Conservation (phyloP, 2,888 invertebrate species). For the Pilophorus perplexus region DNA sequence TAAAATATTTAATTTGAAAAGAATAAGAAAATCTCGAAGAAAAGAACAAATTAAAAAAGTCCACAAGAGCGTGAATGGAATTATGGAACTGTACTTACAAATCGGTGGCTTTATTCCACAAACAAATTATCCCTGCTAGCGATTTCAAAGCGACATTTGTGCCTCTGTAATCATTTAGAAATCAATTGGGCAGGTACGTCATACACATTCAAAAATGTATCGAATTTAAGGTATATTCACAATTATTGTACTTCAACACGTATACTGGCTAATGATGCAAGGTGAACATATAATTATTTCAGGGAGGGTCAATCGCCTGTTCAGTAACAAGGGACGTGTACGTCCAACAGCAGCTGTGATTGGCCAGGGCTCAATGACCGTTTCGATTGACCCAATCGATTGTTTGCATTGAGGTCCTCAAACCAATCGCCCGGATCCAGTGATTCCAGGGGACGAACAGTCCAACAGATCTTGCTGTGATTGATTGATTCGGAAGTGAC, state of each 20-base stretch:
- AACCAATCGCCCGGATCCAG: constrained; percentile 32
- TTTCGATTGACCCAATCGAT: too few species aligned
- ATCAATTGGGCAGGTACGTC: constrained; percentile 29
- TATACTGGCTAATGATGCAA: constrained; percentile 13
- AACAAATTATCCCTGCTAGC: constrained; percentile 29
- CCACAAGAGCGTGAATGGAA: constrained; percentile 36
- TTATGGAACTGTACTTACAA: constrained; percentile 33
- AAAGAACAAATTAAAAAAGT: constrained; percentile 16
- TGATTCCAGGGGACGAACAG: constrained; percentile 26
- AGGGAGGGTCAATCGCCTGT: constrained; percentile 43
- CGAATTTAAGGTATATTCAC: too few species aligned
- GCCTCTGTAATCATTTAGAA: constrained; percentile 38
- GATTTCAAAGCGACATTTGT: constrained; percentile 39
- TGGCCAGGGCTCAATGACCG: too few species aligned
- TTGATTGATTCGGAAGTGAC: constrained; percentile 6
- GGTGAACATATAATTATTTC: constrained; percentile 18
- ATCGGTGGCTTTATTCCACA: constrained; percentile 35
- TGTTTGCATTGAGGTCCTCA: too few species aligned
- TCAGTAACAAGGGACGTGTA: constrained; percentile 44
- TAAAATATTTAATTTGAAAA: constrained; percentile 20
- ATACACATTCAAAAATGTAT: constrained; percentile 12
- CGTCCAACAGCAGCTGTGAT: constrained; percentile 47
- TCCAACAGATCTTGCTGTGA: constrained; percentile 38
- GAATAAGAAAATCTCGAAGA: neutral
- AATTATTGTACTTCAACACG: constrained; percentile 25